Evolutionary conservation across 2,113 vertebrate species (phyloP).

Genomic region (Coptodon rendalli): DNA sequence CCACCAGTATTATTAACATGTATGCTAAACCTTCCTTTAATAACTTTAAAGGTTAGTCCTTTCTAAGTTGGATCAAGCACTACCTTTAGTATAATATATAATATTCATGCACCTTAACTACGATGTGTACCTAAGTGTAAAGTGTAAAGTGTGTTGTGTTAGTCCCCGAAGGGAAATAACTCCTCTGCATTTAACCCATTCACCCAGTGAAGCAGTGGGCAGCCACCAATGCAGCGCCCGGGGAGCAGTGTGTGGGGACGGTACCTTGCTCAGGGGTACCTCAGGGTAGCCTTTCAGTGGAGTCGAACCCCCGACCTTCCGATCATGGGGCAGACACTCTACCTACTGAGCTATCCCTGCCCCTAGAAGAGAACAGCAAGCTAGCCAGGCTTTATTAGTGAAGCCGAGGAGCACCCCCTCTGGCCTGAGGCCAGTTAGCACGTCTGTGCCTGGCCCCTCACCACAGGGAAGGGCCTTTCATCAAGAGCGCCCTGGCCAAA

Average conservation of each 20-base stretch:
- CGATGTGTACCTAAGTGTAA: neutral
- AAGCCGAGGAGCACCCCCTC: constrained; percentile 4
- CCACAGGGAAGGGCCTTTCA: constrained; percentile 8
- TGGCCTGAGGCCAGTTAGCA: constrained; percentile 20
- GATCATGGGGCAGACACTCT: too few species aligned
- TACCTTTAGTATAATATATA: neutral
- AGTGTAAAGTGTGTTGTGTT: too few species aligned
- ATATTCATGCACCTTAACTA: neutral
- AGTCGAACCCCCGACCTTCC: too few species aligned
- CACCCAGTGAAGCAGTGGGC: too few species aligned
- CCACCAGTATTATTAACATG: neutral
- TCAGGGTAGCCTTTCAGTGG: too few species aligned
- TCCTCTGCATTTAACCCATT: too few species aligned
- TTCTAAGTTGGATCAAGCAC: neutral
- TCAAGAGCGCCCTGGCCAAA: constrained; percentile 44
- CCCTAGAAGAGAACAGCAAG: neutral
- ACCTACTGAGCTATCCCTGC: too few species aligned
- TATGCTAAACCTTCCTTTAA: neutral
- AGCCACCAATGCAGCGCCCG: too few species aligned
- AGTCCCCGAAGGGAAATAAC: too few species aligned
- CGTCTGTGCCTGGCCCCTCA: constrained; percentile 26
- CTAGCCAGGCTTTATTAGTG: neutral
- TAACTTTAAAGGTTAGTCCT: neutral
- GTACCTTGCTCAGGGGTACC: too few species aligned
- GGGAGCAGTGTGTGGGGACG: too few species aligned